Percentiles rank a stretch among this genome's conserved stretches.
These are phyloP conservation scores for Rhagologus leucostigma DNA, from an alignment of 2,113 vertebrate species.

Conservation along the genomic window DNA sequence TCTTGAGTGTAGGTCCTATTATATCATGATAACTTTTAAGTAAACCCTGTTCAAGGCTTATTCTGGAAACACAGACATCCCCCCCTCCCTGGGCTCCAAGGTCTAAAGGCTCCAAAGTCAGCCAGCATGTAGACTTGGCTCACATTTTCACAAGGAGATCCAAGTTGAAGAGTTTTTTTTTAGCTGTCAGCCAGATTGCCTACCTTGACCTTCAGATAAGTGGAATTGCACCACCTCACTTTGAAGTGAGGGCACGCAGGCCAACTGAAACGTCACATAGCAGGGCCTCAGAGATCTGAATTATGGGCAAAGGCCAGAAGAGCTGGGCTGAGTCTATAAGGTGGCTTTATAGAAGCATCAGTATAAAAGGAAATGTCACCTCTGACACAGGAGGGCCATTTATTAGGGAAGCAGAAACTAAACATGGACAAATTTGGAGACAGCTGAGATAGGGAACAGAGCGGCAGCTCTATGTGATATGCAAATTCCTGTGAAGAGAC, in stretches of 20 bases:
- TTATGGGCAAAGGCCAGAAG: slow-evolving; percentile 22
- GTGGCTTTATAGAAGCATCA: background rate
- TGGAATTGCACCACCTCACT: slow-evolving; percentile 22
- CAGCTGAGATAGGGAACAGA: background rate
- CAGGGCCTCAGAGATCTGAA: slow-evolving; percentile 13
- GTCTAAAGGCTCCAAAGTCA: background rate
- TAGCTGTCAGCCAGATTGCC: slow-evolving; percentile 9
- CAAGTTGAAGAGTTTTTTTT: slow-evolving; percentile 12
- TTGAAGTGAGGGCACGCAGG: slow-evolving; percentile 4
- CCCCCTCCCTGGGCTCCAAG: background rate
- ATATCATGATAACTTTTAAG: background rate
- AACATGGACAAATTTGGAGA: background rate
- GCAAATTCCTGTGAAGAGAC: background rate
- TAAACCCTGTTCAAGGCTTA: background rate
- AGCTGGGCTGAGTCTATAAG: background rate
- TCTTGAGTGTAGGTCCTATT: background rate
- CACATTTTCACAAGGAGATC: background rate
- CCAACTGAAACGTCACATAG: background rate
- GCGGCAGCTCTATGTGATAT: background rate
- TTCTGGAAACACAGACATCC: background rate
- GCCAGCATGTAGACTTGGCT: background rate
- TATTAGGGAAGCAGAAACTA: background rate
- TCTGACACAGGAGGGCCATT: background rate
- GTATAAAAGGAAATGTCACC: background rate
- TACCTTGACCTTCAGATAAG: slow-evolving; percentile 39